Base-by-base conservation (phyloP, 2,888 invertebrate genomes). In the Drosophila antonietae region DNA sequence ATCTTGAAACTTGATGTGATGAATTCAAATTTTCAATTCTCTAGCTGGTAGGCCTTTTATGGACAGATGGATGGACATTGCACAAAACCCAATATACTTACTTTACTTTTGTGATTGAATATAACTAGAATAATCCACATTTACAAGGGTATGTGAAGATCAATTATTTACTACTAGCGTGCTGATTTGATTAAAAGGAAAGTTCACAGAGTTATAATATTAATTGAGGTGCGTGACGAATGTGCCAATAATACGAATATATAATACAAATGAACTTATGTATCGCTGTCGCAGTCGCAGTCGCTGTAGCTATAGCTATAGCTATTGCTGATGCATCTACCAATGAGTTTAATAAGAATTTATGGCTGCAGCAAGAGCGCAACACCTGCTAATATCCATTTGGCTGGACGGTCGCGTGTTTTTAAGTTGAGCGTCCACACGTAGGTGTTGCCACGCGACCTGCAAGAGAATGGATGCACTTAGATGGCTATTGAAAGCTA, bases 381-480 rank as follows among this genome's bases (percentile, higher is more conserved):
- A 0, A 98, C 98, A 3, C 99, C 98, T 5, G 97, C 98, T 51
- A 99, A 94, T 9, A 97, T 96, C 98, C 98, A 99, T 89, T 97
- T 97, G 0, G 97, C 95, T 0, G 98, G 95, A 81, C 96, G 97
- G 86, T 98, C 97, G 90, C 95, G 97, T 15, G 97, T 97, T 93
- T 96, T 97, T 69, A 99, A 93, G 93, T 98, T 98, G 92, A 99
- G 98, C 0, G 98, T 98, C 98, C 98, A 98, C 14, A 99, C 97
- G 90, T 95, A 99, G 0, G 98, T 98, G 0, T 96, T 97, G 0
- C 98, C 98, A 61, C 98, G 95, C 91, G 95, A 94, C 80, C 95
- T 95, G 90, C 5, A 80, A 39, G 6, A 28, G 39, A 39, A n/a
- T 39, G 39, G 83, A 15, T 4, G 41, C 9, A 28, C 4, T 1